Percentiles rank a stretch among this genome's conserved stretches.
Conservation (phyloP, 2,797 vertebrate genomes). For the Coccyzus lansbergi region DNA sequence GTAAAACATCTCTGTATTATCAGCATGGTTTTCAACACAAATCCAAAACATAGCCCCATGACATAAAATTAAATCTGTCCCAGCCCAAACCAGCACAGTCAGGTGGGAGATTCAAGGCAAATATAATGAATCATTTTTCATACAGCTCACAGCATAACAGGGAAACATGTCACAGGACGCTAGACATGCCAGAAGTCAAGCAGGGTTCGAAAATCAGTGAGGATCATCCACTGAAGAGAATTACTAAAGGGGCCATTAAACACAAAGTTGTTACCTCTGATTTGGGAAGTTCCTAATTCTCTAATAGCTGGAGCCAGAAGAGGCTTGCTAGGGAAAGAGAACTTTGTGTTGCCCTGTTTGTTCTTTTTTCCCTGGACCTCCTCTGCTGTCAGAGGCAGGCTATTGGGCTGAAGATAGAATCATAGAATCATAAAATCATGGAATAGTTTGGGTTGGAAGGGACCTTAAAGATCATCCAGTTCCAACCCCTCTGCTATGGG, state of each 20-base stretch:
- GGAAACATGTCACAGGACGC: not conserved
- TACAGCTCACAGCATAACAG: not conserved
- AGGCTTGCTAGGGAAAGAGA: not conserved
- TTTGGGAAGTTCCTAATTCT: not conserved
- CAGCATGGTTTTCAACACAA: no score
- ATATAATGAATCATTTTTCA: not conserved
- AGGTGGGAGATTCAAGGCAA: not conserved
- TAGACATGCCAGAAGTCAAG: not conserved
- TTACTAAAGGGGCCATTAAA: not conserved
- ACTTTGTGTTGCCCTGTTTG: not conserved
- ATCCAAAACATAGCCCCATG: no score
- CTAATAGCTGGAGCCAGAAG: fast-evolving
- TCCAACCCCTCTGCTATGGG: no score
- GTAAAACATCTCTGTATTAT: no score
- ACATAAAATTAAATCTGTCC: no score
- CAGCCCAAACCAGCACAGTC: no score
- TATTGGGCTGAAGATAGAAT: not conserved
- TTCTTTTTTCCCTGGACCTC: not conserved
- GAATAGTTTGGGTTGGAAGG: no score
- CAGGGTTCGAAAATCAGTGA: not conserved
- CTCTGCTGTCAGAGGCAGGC: not conserved
- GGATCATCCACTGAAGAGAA: not conserved
- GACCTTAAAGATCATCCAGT: no score
- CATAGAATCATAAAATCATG: no score
- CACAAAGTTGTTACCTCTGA: not conserved